These are phyloP conservation scores for Epirrita christyi DNA, from an alignment of 2,888 invertebrate species.

Conservation along the genomic window DNA sequence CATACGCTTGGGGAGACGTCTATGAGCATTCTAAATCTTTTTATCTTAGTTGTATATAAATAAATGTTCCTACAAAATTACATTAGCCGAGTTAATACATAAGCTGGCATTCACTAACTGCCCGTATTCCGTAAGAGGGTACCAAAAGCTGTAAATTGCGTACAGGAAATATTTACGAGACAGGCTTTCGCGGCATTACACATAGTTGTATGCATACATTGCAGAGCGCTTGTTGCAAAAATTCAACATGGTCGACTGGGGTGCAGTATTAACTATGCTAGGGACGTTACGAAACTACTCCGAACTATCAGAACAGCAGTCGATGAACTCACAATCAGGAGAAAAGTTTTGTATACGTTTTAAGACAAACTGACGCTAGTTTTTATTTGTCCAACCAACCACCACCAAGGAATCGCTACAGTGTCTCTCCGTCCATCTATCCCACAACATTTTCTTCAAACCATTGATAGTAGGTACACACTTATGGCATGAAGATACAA, in stretches of 20 bases:
- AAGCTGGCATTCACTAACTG: conserved; percentile 70
- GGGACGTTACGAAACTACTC: conserved; percentile 10
- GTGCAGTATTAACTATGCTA: conserved; percentile 52
- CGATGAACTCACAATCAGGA: too few relatives aligned
- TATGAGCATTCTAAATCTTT: too few relatives aligned
- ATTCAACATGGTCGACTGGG: conserved; percentile 54
- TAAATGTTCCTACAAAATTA: conserved; percentile 11
- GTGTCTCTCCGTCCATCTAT: too few relatives aligned
- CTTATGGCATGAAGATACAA: too few relatives aligned
- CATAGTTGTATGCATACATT: conserved; percentile 70
- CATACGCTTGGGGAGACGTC: too few relatives aligned
- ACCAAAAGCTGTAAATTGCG: conserved; percentile 81
- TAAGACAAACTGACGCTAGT: too few relatives aligned
- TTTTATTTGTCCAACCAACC: too few relatives aligned
- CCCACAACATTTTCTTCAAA: too few relatives aligned
- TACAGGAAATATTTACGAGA: conserved; percentile 82
- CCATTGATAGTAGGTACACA: too few relatives aligned
- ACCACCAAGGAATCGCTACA: too few relatives aligned
- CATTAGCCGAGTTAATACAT: conserved; percentile 52
- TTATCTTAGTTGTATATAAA: too few relatives aligned
- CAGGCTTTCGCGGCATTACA: conserved; percentile 78
- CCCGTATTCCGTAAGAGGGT: conserved; percentile 81
- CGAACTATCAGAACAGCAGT: conserved; percentile 4
- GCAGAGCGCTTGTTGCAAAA: conserved; percentile 70
- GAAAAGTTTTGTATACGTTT: too few relatives aligned